A percentile compares a stretch with the other conserved stretches of the same genome.
Conservation (phyloP, 1,140 invertebrate species). For the Mercenaria mercenaria region DNA sequence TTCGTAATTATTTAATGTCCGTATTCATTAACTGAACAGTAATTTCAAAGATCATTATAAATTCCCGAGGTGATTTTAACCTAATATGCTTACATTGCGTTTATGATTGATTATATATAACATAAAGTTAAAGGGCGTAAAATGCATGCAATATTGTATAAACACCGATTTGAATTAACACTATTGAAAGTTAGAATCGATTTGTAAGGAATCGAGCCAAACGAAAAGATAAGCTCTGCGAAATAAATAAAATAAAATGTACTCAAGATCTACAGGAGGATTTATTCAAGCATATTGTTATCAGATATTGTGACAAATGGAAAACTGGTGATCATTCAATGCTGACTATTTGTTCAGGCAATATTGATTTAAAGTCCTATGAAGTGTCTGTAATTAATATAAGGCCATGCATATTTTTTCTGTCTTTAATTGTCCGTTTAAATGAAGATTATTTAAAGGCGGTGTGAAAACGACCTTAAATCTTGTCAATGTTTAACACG, state of each 20-base stretch:
- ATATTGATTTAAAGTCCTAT: slow-evolving; percentile 28
- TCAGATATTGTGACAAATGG: slow-evolving; percentile 24
- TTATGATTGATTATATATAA: not conserved
- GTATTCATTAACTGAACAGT: not conserved
- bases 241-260: not conserved
- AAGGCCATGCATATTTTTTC: too few species aligned
- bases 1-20: not conserved
- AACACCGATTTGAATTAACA: slow-evolving; percentile 3
- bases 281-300: slow-evolving; percentile 28
- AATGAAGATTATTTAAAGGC: too few species aligned
- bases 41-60: not conserved
- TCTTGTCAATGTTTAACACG: too few species aligned
- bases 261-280: not conserved
- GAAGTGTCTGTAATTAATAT: not conserved
- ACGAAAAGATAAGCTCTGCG: not conserved
- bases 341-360: not conserved
- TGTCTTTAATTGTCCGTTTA: too few species aligned
- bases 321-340: not conserved
- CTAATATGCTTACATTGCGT: not conserved
- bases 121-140: slow-evolving; percentile 13
- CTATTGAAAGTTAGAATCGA: slow-evolving; percentile 34
- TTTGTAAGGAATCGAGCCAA: slow-evolving; percentile 15
- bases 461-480: too few species aligned
- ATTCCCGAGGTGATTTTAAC: slow-evolving; percentile 19
- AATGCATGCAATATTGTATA: slow-evolving; percentile 26